A percentile compares a stretch with the other conserved stretches of the same genome.
These are phyloP conservation scores for Sisor rabdophorus DNA, from an alignment of 2,113 vertebrate genomes.

Conservation along the genomic window DNA sequence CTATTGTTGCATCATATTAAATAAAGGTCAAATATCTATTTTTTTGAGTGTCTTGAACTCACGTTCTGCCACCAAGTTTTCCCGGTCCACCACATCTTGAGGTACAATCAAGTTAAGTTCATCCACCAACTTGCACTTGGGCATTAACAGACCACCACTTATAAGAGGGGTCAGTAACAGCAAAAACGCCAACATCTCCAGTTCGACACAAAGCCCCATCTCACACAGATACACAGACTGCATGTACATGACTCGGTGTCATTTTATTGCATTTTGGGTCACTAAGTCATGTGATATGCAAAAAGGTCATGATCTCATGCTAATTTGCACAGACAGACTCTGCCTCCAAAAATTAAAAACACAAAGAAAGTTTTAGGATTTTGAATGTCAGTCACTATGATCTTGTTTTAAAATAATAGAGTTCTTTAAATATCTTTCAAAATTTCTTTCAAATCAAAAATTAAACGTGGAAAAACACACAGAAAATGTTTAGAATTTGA, in stretches of 20 bases:
- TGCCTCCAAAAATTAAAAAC: background rate
- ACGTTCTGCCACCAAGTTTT: slow-evolving; percentile 22
- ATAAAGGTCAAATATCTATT: background rate
- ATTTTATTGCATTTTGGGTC: background rate
- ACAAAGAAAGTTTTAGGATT: background rate
- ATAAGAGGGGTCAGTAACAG: slow-evolving; percentile 41
- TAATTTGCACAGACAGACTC: slow-evolving; percentile 6
- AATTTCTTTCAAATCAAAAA: background rate
- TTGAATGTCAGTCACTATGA: background rate
- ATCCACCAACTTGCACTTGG: slow-evolving; percentile 49
- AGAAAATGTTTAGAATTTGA: too few relatives aligned
- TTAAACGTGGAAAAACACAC: background rate
- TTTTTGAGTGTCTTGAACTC: background rate
- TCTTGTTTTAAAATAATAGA: background rate
- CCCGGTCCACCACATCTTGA: background rate
- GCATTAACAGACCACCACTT: slow-evolving; percentile 38
- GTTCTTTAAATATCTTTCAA: background rate
- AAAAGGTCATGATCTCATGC: background rate
- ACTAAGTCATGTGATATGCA: background rate
- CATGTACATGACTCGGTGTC: background rate
- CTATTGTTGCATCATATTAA: background rate
- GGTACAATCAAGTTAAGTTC: background rate
- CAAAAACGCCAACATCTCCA: slow-evolving; percentile 44
- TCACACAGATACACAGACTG: background rate
- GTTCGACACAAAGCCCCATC: slow-evolving; percentile 35